These are phyloP conservation scores for Hycleus cichorii DNA, from an alignment of 1,140 invertebrate species.

Conservation along the genomic window DNA sequence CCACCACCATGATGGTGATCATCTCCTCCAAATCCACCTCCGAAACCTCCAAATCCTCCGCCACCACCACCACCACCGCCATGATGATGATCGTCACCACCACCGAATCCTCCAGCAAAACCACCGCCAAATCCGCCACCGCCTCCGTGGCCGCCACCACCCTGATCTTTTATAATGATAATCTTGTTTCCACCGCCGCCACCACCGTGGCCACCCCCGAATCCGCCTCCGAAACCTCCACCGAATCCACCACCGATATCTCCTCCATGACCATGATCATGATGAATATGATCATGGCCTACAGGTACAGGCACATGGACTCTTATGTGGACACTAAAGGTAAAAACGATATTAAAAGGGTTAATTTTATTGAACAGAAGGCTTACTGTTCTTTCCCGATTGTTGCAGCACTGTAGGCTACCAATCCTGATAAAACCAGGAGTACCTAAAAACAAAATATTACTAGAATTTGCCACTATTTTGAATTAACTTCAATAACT, in stretches of 20 bases:
- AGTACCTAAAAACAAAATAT: conserved; percentile 28
- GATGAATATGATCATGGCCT: conserved; percentile 11
- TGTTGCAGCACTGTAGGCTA: conserved; percentile 25
- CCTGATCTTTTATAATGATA: too few species aligned
- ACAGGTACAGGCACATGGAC: conserved; percentile 29
- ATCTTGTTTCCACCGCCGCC: not conserved
- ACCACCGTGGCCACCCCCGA: not conserved
- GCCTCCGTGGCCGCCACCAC: not conserved
- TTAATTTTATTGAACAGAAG: not conserved
- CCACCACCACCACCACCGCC: conserved; percentile 15
- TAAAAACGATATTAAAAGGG: conserved; percentile 5
- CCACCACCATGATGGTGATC: conserved; percentile 10
- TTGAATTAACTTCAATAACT: conserved; percentile 16
- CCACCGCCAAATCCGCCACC: not conserved
- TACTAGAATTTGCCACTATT: not conserved
- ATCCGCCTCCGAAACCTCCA: not conserved
- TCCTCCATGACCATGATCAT: too few species aligned
- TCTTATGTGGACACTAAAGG: conserved; percentile 36
- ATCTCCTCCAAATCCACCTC: conserved; percentile 1
- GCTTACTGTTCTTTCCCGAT: conserved; percentile 40
- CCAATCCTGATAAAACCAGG: conserved; percentile 21
- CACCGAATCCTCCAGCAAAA: conserved; percentile 1
- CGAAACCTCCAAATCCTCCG: conserved; percentile 7
- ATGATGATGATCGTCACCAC: conserved; percentile 2
- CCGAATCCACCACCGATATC: conserved; percentile 1